Evolutionary conservation across 2,888 invertebrate genomes (phyloP).

Genomic region (Disparrhopalites patrizii): DNA sequence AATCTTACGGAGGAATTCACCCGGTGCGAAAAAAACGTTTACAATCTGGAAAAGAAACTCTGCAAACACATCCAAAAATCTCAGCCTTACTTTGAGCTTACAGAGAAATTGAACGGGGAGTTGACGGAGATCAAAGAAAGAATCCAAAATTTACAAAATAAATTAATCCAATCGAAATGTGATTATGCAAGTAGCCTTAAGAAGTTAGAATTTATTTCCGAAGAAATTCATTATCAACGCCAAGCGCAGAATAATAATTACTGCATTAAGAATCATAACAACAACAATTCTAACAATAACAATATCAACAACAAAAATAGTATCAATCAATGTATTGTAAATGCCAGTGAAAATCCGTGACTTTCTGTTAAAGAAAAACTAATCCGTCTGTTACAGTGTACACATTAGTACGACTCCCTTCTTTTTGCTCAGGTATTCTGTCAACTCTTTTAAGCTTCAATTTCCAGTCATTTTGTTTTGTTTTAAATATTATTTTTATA

Average conservation of each 20-base stretch:
- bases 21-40: constrained; percentile 73
- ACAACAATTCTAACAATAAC: constrained; percentile 4
- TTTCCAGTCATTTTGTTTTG: too few species aligned
- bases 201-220: constrained; percentile 83
- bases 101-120: constrained; percentile 78
- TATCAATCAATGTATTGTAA: constrained; percentile 1
- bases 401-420: background rate
- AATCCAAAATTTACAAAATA: constrained; percentile 73
- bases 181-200: constrained; percentile 77
- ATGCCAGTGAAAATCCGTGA: background rate
- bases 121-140: constrained; percentile 78
- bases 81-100: constrained; percentile 85
- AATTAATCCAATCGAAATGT: constrained; percentile 72
- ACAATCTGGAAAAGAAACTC: constrained; percentile 75
- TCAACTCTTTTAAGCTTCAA: too few species aligned
- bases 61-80: constrained; percentile 79
- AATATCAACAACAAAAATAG: constrained; percentile 12
- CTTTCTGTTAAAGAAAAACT: too few species aligned
- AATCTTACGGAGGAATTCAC: constrained; percentile 71
- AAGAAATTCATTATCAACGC: constrained; percentile 69
- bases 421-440: constrained; percentile 6
- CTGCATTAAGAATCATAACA: background rate
- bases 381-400: too few species aligned
- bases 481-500: too few species aligned
- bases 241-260: constrained; percentile 58